A percentile compares a stretch with the other conserved stretches of the same genome.
These are phyloP conservation scores for Marasmarcha lunaedactyla DNA, from an alignment of 2,888 invertebrate genomes.

Conservation along the genomic window DNA sequence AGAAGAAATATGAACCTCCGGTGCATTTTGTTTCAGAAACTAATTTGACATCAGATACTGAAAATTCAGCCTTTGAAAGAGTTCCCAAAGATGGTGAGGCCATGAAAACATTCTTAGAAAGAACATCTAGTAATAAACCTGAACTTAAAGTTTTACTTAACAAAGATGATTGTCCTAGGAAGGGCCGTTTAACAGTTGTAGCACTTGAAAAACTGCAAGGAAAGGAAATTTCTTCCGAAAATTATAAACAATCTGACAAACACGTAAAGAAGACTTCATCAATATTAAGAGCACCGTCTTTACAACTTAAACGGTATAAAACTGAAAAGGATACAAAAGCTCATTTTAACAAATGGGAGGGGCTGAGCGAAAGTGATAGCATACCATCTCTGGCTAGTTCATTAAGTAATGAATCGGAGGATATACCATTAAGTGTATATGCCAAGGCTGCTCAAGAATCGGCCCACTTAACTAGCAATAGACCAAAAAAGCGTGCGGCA, in stretches of 20 bases:
- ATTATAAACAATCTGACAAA: conserved; percentile 19
- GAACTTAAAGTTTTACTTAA: conserved; percentile 61
- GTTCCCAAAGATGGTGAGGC: conserved; percentile 79
- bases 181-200: conserved; percentile 71
- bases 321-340: conserved; percentile 49
- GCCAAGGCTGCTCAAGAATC: conserved; percentile 40
- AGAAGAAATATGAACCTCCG: conserved; percentile 71
- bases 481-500: conserved; percentile 64
- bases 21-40: conserved; percentile 37
- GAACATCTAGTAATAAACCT: conserved; percentile 59
- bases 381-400: conserved; percentile 63
- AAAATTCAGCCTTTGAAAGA: conserved; percentile 71
- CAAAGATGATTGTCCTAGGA: conserved; percentile 61
- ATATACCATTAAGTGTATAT: conserved; percentile 67
- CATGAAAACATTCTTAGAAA: conserved; percentile 73
- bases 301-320: conserved; percentile 52
- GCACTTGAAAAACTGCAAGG: conserved; percentile 73
- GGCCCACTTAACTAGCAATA: conserved; percentile 41
- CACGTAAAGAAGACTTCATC: conserved; percentile 41
- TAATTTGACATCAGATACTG: conserved; percentile 51
- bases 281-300: conserved; percentile 52
- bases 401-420: conserved; percentile 68
- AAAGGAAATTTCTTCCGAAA: conserved; percentile 35
- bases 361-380: conserved; percentile 72
- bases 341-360: conserved; percentile 67